These are phyloP conservation scores for Drosophila infuscata DNA, from an alignment of 2,888 invertebrate species.

Conservation along the genomic window DNA sequence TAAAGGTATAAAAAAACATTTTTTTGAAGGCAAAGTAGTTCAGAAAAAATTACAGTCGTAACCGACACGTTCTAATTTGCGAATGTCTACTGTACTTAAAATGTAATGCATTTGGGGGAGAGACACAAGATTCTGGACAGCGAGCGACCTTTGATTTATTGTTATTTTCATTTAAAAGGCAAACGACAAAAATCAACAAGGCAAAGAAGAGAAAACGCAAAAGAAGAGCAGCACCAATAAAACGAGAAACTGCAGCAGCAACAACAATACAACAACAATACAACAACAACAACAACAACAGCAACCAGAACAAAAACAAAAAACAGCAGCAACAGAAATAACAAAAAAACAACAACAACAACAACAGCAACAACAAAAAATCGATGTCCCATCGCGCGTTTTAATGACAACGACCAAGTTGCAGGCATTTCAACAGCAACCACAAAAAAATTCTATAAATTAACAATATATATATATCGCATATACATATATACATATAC, in stretches of 20 bases:
- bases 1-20: too few species aligned
- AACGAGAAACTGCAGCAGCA: conserved; percentile 30
- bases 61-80: conserved; percentile 4
- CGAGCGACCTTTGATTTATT: conserved; percentile 75
- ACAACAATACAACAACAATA: conserved; percentile 6
- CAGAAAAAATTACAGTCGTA: neutral
- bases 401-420: conserved; percentile 76
- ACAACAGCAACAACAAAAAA: conserved; percentile 59
- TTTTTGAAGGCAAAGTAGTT: neutral
- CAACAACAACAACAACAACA: conserved; percentile 22
- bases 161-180: conserved; percentile 81
- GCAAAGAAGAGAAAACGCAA: conserved; percentile 38
- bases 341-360: conserved; percentile 13
- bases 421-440: conserved; percentile 66
- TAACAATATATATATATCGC: conserved; percentile 64
- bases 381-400: conserved; percentile 80
- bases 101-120: conserved; percentile 40
- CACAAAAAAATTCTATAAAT: conserved; percentile 79
- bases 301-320: conserved; percentile 27
- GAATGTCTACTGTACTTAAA: conserved; percentile 27
- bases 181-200: conserved; percentile 80
- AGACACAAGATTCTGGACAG: conserved; percentile 20
- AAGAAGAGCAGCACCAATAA: conserved; percentile 36
- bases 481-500: conserved; percentile 28
- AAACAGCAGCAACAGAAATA: conserved; percentile 27